Base-by-base conservation (phyloP, 2,888 invertebrate genomes). In the Aphrophora alni region DNA sequence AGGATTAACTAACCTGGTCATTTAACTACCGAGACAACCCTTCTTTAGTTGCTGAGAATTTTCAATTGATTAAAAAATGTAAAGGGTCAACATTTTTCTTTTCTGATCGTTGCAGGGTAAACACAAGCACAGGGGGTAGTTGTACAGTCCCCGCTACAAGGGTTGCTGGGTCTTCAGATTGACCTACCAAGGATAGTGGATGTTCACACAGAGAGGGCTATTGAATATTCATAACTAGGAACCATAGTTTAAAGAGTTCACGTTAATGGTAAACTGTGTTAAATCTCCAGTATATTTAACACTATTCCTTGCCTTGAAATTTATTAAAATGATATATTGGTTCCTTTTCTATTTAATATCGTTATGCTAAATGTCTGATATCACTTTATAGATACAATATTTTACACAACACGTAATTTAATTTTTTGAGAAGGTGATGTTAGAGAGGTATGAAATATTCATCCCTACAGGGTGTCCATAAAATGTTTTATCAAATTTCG, bases 31-130 rank as follows among this genome's bases (percentile, higher is more conserved):
- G 17, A 78, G 72, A 71, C 73, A 75, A 75, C 75, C 75, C 75
- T 75, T 75, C 51, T 51, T 10, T 17, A 26, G 27, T 38, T 51
- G 24, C 59, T 59, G 81, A 78, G 78, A 59, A 77, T 77, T 74
- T 72, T 78, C 77, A 77, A 78, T 75, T 70, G 51, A 28, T 70
- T 51, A 74, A 77, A 77, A 75, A 78, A 78, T 77, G 38, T 27
- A 25, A 69, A 76, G 76, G 76, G 76, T 76, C 76, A 76, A 74
- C 70, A 81, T 81, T 81, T 81, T 81, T 81, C 81, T 78, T 75
- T 78, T 78, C 78, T 81, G 75, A 81, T 81, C 81, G 78, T 75
- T 38, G 78, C 69, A 77, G 81, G 81, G 81, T 81, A 81, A 81
- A 81, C 81, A 81, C 75, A 24, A 26, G 77, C 21, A 70, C 70